Evolutionary conservation across 2,113 vertebrate species (phyloP).

Genomic region (Hemicordylus capensis): DNA sequence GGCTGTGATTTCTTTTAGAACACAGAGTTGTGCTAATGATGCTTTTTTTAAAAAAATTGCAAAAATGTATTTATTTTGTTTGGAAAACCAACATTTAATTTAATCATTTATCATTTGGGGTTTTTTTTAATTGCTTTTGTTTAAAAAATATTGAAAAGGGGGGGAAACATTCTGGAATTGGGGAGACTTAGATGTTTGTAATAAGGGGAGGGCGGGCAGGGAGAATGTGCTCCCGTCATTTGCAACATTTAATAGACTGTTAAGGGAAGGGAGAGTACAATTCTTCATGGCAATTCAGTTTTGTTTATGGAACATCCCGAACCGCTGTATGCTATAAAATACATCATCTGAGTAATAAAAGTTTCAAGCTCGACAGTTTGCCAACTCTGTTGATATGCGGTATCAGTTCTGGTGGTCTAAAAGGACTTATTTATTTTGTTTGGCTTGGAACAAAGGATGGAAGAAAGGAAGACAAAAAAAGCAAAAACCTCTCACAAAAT

Average conservation of each 20-base stretch:
- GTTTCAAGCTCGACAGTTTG: conserved; percentile 58
- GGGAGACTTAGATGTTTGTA: conserved; percentile 51
- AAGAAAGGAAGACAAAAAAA: neutral
- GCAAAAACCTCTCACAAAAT: neutral
- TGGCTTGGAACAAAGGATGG: neutral
- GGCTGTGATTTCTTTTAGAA: conserved; percentile 47
- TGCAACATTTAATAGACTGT: conserved; percentile 58
- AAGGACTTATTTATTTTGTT: neutral
- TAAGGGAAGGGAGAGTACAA: conserved; percentile 48
- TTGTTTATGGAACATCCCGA: conserved; percentile 66
- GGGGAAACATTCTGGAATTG: conserved; percentile 15
- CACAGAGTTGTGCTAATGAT: neutral
- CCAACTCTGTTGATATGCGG: conserved; percentile 7
- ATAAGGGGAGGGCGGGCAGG: neutral
- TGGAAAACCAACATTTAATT: conserved; percentile 65
- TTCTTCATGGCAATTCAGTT: conserved; percentile 56
- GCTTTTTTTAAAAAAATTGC: conserved; percentile 41
- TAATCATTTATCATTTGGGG: conserved; percentile 55
- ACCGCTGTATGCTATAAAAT: conserved; percentile 64
- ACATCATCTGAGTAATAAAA: conserved; percentile 68
- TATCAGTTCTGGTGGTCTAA: neutral
- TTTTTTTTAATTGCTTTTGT: conserved; percentile 55
- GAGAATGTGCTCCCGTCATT: conserved; percentile 3
- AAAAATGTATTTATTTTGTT: conserved; percentile 58
- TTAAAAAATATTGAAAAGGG: neutral